A percentile compares a stretch with the other conserved stretches of the same genome.
phyloP scores from a whole-genome alignment of 1,140 invertebrate genomes.

The Lucilia cuprina region DNA sequence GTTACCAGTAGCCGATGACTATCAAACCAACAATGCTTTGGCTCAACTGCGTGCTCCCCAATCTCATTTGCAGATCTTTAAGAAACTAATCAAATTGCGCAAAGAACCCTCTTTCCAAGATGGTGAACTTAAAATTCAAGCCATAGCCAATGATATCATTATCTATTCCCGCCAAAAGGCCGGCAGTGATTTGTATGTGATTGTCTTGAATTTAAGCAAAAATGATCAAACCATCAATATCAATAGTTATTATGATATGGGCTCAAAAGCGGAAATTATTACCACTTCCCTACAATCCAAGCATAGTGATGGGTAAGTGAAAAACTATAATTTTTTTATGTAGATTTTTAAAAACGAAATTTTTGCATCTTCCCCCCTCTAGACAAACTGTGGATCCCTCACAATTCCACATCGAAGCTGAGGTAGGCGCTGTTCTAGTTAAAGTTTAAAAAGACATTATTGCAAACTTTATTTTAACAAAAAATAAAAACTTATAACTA shows the following conservation, averaged over 20 bases:
- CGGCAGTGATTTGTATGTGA: constrained; percentile 32
- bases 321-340: not conserved
- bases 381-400: constrained; percentile 36
- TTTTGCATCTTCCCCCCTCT: not conserved
- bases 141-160: constrained; percentile 42
- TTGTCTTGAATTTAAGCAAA: constrained; percentile 37
- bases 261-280: constrained; percentile 58
- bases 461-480: too few relatives aligned
- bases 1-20: constrained; percentile 70
- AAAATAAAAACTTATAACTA: not conserved
- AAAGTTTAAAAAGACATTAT: constrained; percentile 6
- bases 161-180: constrained; percentile 33
- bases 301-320: constrained; percentile 37
- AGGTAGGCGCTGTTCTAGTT: constrained; percentile 35
- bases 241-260: constrained; percentile 71
- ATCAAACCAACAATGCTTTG: constrained; percentile 63
- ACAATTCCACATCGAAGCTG: constrained; percentile 24
- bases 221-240: constrained; percentile 53
- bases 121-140: constrained; percentile 40
- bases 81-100: constrained; percentile 40
- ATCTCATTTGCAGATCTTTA: constrained; percentile 44
- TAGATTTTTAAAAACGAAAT: not conserved
- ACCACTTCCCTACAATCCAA: constrained; percentile 37
- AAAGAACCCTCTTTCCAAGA: constrained; percentile 46
- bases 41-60: constrained; percentile 49